Evolutionary conservation across 1,140 invertebrate species (phyloP), one percentile per base, ranked within the genome.

Genomic region (Drosophila ananassae): DNA sequence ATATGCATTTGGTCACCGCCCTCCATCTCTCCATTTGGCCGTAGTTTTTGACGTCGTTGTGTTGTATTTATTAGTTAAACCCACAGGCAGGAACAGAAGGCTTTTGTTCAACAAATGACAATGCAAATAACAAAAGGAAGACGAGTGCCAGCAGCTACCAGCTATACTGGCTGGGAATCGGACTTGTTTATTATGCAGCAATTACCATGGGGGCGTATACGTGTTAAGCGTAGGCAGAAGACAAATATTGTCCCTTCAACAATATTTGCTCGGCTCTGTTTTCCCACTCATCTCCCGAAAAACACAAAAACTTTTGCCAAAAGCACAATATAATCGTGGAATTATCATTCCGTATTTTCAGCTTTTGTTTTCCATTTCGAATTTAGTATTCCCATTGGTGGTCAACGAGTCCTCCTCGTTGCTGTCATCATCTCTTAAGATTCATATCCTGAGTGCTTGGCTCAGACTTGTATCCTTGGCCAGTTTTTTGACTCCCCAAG

Each of bases 161-260:
- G 17, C 17, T n/a, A 13, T 13, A 13, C 12, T 13, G n/a, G 17
- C 47, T 54, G 72, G 55, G 59, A 62, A 44, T 55, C 51, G 53
- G 41, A 52, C 61, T 75, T 84, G 78, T 84, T 84, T 81, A 81
- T 84, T 84, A 84, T 84, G 75, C 82, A 81, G 82, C 84, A 79
- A 84, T 84, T 84, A 84, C 74, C 81, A 84, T 84, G 81, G 81
- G 81, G 81, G 81, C 81, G 81, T 81, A 87, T 84, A 84, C 81
- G 81, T 84, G 81, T 84, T 84, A 87, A 84, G 78, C 83, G 71
- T 69, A 69, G 64, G 80, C 77, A 78, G 52, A 71, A 50, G 81
- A 80, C 74, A 84, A 84, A 84, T 80, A 84, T 82, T 82, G 75
- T 73, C 71, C 62, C 77, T 68, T 48, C 47, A 54, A 84, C 77